Evolutionary conservation across 2,888 invertebrate genomes (phyloP).

Genomic region (Mythimna vitellina): DNA sequence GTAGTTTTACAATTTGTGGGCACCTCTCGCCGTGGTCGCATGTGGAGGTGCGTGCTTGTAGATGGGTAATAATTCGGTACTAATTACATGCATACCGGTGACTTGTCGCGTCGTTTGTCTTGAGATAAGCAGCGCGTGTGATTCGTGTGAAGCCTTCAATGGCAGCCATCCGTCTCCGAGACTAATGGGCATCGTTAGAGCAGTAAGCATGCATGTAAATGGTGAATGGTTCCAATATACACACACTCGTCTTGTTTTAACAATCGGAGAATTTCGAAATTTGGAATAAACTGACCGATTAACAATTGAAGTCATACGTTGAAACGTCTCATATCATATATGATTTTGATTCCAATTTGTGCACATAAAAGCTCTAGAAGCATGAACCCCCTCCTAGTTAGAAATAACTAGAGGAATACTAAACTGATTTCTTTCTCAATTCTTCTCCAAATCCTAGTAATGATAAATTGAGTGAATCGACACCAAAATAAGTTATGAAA

Average conservation of each 20-base stretch:
- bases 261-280: neutral
- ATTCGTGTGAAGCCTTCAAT: constrained; percentile 17
- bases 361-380: no score
- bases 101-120: constrained; percentile 35
- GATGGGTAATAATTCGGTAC: constrained; percentile 11
- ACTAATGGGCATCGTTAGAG: constrained; percentile 17
- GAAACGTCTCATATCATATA: no score
- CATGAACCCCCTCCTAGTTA: no score
- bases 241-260: neutral
- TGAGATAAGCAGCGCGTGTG: constrained; percentile 25
- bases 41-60: neutral
- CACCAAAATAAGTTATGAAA: no score
- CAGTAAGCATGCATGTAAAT: constrained; percentile 16
- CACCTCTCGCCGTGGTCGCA: neutral
- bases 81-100: constrained; percentile 23
- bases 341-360: no score
- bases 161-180: constrained; percentile 13
- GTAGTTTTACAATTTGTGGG: constrained; percentile 34
- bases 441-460: no score
- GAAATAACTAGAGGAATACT: no score
- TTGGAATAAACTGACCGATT: neutral
- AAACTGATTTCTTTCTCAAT: no score
- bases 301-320: neutral
- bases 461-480: no score
- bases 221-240: constrained; percentile 7